Evolutionary conservation across 2,888 invertebrate genomes (phyloP).

Genomic region (Eurois occulta): DNA sequence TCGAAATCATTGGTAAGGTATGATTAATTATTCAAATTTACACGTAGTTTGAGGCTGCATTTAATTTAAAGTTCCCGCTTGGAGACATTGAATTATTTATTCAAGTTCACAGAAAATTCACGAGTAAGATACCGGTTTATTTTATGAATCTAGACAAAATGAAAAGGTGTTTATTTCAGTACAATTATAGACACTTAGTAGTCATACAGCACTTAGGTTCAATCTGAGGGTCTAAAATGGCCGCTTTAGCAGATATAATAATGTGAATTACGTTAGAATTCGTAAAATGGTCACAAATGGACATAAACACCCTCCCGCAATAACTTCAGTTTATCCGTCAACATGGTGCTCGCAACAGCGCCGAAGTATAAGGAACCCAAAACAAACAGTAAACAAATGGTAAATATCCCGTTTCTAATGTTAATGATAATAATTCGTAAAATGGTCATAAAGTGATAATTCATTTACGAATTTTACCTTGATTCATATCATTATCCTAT

Average conservation of each 20-base stretch:
- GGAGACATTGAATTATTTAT: conserved; percentile 45
- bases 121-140: neutral
- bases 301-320: too few relatives aligned
- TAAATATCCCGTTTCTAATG: too few relatives aligned
- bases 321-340: too few relatives aligned
- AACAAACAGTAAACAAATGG: too few relatives aligned
- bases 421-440: too few relatives aligned
- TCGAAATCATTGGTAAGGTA: neutral
- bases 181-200: neutral
- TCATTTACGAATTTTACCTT: too few relatives aligned
- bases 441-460: too few relatives aligned
- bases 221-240: neutral
- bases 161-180: neutral
- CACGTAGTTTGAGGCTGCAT: conserved; percentile 21
- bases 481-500: neutral
- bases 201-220: neutral
- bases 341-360: too few relatives aligned
- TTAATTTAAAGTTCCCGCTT: conserved; percentile 1
- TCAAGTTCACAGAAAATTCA: conserved; percentile 28
- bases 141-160: neutral
- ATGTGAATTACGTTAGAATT: too few relatives aligned
- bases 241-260: too few relatives aligned
- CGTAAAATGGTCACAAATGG: neutral
- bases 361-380: too few relatives aligned
- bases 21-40: conserved; percentile 22